Base-by-base conservation (phyloP, 2,797 vertebrate genomes). In the Salarias fasciatus region DNA sequence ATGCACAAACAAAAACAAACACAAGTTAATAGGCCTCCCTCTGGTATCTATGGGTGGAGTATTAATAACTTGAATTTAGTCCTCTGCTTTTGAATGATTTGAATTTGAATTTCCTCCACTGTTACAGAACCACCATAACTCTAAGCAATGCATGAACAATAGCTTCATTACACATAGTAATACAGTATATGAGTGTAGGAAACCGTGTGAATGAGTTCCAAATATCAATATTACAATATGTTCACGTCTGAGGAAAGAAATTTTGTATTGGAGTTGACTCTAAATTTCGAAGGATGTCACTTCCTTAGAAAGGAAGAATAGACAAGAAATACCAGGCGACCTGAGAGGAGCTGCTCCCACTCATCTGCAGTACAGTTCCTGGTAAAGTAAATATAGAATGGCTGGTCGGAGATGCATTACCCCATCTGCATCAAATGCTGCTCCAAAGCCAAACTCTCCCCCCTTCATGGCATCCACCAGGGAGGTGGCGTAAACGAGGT, bases 371-470 rank as follows among this genome's bases (percentile, higher is more conserved):
- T 2, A 11, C 5, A 6, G 3, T 2, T 42, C 14, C 13, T 14
- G 13, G 40, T 2, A 24, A 24, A 24, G 18, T 24, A 24, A 24
- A 24, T 24, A 24, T 24, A 11, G 3, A 3, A 5, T 6, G 4
- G n/a, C 12, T 9, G 13, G 48, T 3, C 35, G 11, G 3, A 31
- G 6, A 30, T 14, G 14, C 35, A 74, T 93, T 91, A 98, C 98
- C 91, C 97, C 98, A 31, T 99, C 98, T n/a, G 96, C 97, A 91
- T 99, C 98, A 85, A 99, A 98, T 1, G 98, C 98, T 45, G 96
- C 97, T 79, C 97, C 98, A 86, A 99, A 96, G 63, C 97, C 97
- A 84, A 97, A 96, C 51, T 98, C 98, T 1, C 97, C 96, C 69
- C 95, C 95, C 86, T 95, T 98, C 98, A 99, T 99, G 63, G 95